Base-by-base conservation (phyloP, 2,888 invertebrate genomes). In the Myopa testacea region DNA sequence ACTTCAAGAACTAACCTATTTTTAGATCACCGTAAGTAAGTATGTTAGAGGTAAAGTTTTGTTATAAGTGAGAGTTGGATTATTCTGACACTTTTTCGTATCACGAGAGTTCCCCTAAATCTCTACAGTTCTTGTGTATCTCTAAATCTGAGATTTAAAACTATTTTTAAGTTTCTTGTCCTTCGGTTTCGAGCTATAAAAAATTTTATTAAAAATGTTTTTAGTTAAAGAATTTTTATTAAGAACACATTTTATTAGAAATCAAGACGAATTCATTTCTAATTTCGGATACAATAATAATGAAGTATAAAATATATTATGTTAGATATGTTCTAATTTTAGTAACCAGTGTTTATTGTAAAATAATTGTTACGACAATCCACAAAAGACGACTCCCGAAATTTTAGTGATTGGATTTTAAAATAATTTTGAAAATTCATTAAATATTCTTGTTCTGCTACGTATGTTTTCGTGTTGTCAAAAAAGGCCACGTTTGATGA, bases 201-300 rank as follows among this genome's bases (percentile, higher is more conserved):
- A 26, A 26, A 26, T 26, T 4, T 37, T 16, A 65, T 14, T 50
- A 38, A 65, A 65, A 34, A 12, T 38, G 38, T 6, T 34, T 38
- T 65, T 37, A 34, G 14, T n/a, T 77, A 10, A 55, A 10, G 12
- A 45, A 65, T 37, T 67, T 67, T 14, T 68, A 68, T 8, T 45
- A 50, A 19, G 3, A 12, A 71, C 71, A 58, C 58, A 58, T 55
- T 55, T 55, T n/a, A 55, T 10, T 55, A 55, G 5, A 45, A 55
- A 5, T 16, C 55, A 45, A 12, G 34, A 45, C 45, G 26, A 14
- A 26, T 50, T 14, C n/a, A 68, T 26, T 10, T 19, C 10, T 14
- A 69, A 4, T 19, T 8, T 19, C 19, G 7, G 19, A 26, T 10
- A 52, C 12, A 50, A 26, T 69, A 4, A 40, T 38, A n/a, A 14